Evolutionary conservation across 2,797 vertebrate species (phyloP).

Genomic region (Trematomus bernacchii): DNA sequence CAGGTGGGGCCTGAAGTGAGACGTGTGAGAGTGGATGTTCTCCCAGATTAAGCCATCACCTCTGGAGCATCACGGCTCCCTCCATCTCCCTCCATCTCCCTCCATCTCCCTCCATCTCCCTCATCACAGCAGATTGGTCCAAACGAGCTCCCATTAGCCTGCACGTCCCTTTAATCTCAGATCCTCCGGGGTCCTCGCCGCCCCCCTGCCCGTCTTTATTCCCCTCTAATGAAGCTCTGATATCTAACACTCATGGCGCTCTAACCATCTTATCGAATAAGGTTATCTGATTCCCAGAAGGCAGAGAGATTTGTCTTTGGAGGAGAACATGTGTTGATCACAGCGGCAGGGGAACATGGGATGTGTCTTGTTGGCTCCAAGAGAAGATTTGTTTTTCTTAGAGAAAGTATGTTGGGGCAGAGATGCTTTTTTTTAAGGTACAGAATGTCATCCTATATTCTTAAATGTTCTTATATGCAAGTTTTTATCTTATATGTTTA

Average conservation of each 20-base stretch:
- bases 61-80: slow-evolving; percentile 52
- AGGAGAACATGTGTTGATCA: not conserved
- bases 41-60: slow-evolving; percentile 60
- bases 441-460: no score
- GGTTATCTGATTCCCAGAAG: slow-evolving; percentile 20
- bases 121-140: slow-evolving; percentile 69
- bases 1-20: slow-evolving; percentile 25
- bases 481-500: no score
- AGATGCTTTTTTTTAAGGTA: no score
- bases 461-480: no score
- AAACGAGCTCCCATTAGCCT: slow-evolving; percentile 72
- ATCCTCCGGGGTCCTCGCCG: slow-evolving; percentile 42
- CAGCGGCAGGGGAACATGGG: not conserved
- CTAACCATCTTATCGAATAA: slow-evolving; percentile 32
- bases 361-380: not conserved
- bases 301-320: not conserved
- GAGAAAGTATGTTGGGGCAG: no score
- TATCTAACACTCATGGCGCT: slow-evolving; percentile 46
- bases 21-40: slow-evolving; percentile 25
- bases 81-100: slow-evolving; percentile 50
- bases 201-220: slow-evolving; percentile 33
- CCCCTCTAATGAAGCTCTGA: slow-evolving; percentile 47
- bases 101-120: slow-evolving; percentile 31
- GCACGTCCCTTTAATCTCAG: slow-evolving; percentile 65
- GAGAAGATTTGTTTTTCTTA: no score